Base-by-base conservation (phyloP, 1,140 invertebrate genomes). In the Drosophila burlai region DNA sequence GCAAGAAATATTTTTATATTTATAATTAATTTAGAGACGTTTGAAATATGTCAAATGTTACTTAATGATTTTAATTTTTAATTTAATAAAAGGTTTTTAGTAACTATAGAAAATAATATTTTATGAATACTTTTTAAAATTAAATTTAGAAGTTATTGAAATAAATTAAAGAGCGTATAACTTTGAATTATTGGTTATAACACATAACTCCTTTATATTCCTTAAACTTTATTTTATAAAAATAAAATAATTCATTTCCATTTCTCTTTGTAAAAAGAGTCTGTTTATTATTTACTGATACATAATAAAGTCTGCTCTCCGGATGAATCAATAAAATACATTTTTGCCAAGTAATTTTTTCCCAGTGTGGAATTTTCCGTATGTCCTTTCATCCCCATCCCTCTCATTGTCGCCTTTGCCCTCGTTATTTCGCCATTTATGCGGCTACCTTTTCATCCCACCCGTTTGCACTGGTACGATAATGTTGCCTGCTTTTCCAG, bases 341-440 rank as follows among this genome's bases (percentile, higher is more conserved):
- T 8, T 11, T 10, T 15, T 4, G 0, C 0, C 1, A 2, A 4
- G 1, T 5, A 21, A 15, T 40, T 58, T 40, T 54, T 31, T 62
- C 0, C 4, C 21, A 63, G 63, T 47, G 50, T 36, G 5, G 0
- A 26, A 42, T 65, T 59, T 16, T 42, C 16, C 34, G 10, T 57
- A 31, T 29, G 18, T 34, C 45, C 29, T 31, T 66, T 58, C n/a
- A 5, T 26, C 26, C 36, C 26, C 21, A 36, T 50, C 34, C 46
- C 43, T 11, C 24, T 64, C 38, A 55, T 45, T 61, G 55, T 45
- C 62, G 74, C 63, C 74, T 67, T 68, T 68, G 55, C 73, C 63
- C 64, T 68, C 67, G 63, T 76, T 67, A 66, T 77, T 77, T 59
- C 55, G 74, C 63, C 63, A 76, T 76, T 76, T 67, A 76, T 76